Evolutionary conservation across 2,888 invertebrate genomes (phyloP).

Genomic region (Cinara cedri): DNA sequence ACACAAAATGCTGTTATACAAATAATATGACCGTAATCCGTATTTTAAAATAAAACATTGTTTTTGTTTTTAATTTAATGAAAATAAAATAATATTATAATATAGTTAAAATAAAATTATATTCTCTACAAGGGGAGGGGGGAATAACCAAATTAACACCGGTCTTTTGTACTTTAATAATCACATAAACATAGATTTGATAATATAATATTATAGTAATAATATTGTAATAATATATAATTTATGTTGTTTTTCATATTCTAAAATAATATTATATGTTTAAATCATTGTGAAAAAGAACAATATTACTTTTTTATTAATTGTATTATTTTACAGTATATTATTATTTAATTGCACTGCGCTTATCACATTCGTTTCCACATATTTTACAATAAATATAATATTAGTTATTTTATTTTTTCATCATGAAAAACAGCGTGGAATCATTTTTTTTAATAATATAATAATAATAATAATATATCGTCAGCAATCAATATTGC

Average conservation of each 20-base stretch:
- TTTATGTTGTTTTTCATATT: slow-evolving; percentile 6
- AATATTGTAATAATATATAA: slow-evolving; percentile 11
- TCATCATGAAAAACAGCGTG: slow-evolving; percentile 14
- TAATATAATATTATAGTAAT: slow-evolving; percentile 40
- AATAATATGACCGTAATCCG: slow-evolving; percentile 25
- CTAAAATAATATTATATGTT: slow-evolving; percentile 6
- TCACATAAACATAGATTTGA: slow-evolving; percentile 56
- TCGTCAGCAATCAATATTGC: slow-evolving; percentile 25
- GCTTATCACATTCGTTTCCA: slow-evolving; percentile 55
- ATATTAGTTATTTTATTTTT: neutral
- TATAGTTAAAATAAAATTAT: slow-evolving; percentile 13
- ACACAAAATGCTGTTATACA: slow-evolving; percentile 50
- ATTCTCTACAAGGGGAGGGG: slow-evolving; percentile 29
- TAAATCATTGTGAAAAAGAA: slow-evolving; percentile 40
- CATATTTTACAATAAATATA: neutral
- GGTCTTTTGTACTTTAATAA: slow-evolving; percentile 54
- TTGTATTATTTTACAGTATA: slow-evolving; percentile 21
- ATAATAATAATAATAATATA: slow-evolving; percentile 9
- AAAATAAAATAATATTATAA: slow-evolving; percentile 22
- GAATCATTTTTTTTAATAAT: slow-evolving; percentile 33
- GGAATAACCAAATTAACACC: slow-evolving; percentile 38
- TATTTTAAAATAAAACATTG: slow-evolving; percentile 18
- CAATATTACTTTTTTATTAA: slow-evolving; percentile 2
- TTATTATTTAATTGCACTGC: slow-evolving; percentile 51
- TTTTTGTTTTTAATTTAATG: neutral